Conservation (phyloP, 2,888 invertebrate genomes). For the Ganaspis brasiliensis region DNA sequence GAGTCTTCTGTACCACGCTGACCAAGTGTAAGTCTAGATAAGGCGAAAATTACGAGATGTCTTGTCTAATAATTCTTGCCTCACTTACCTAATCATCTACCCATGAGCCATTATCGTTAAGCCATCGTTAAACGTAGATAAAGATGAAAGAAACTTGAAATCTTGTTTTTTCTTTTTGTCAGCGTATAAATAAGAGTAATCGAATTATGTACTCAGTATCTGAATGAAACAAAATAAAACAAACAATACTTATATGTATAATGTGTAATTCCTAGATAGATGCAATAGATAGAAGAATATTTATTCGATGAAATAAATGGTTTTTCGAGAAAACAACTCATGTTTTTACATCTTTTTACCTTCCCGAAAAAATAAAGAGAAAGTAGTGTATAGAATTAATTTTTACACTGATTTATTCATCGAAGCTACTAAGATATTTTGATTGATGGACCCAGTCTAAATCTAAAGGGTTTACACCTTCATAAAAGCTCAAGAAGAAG, state of each 20-base stretch:
- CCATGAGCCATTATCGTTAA: constrained; percentile 60
- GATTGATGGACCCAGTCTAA: too few species aligned
- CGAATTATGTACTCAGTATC: constrained; percentile 74
- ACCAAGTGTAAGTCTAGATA: constrained; percentile 52
- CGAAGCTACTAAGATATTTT: too few species aligned
- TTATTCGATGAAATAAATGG: constrained; percentile 78
- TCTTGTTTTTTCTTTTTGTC: constrained; percentile 67
- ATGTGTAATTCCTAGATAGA: constrained; percentile 78
- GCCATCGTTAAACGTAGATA: constrained; percentile 61
- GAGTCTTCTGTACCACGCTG: constrained; percentile 50
- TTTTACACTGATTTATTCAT: too few species aligned
- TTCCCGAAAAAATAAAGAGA: too few species aligned
- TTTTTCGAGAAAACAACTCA: constrained; percentile 70
- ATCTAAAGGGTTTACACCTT: too few species aligned
- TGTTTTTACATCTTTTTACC: constrained; percentile 47
- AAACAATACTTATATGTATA: constrained; percentile 74
- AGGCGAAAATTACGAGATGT: constrained; percentile 60
- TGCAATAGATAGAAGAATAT: constrained; percentile 77
- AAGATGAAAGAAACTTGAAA: constrained; percentile 60
- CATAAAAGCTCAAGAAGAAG: too few species aligned
- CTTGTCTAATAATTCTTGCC: constrained; percentile 57
- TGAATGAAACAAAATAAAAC: constrained; percentile 66
- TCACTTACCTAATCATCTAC: constrained; percentile 55
- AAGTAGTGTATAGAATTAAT: too few species aligned
- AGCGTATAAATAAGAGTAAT: constrained; percentile 70